Conservation (phyloP, 2,113 vertebrate species). For the Ciconia maguari region DNA sequence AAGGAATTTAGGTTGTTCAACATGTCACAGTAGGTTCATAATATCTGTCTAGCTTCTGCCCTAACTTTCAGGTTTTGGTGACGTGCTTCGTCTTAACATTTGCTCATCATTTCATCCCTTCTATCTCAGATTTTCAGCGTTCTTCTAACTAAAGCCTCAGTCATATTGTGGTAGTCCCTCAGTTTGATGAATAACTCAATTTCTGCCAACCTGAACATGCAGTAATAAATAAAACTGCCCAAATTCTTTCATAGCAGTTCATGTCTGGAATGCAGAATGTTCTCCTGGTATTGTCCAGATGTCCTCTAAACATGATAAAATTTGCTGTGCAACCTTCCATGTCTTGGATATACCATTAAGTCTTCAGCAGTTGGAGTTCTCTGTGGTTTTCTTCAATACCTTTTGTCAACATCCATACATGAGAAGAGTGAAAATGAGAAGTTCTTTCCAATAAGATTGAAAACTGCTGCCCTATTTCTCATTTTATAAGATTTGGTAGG, state of each 20-base stretch:
- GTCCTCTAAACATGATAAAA: not conserved
- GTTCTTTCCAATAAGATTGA: not conserved
- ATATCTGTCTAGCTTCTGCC: not conserved
- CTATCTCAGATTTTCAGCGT: not conserved
- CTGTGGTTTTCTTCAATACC: not conserved
- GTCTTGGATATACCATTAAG: not conserved
- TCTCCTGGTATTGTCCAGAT: not conserved
- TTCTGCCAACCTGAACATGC: not conserved
- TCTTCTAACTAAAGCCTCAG: not conserved
- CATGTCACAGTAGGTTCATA: not conserved
- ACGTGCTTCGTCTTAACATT: not conserved
- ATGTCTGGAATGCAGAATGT: not conserved
- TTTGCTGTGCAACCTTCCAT: not conserved
- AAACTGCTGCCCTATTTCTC: not conserved
- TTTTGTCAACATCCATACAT: not conserved
- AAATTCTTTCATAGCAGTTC: not conserved
- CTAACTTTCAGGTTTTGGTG: not conserved
- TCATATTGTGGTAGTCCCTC: not conserved
- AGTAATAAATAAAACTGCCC: not conserved
- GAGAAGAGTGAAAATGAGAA: not conserved
- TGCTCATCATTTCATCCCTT: not conserved
- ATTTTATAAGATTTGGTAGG: not conserved
- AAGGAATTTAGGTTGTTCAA: not conserved
- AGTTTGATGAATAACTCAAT: not conserved
- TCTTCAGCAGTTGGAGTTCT: not conserved